Evolutionary conservation across 2,797 vertebrate genomes (phyloP).

Genomic region (Enteromius unitaeniatus): DNA sequence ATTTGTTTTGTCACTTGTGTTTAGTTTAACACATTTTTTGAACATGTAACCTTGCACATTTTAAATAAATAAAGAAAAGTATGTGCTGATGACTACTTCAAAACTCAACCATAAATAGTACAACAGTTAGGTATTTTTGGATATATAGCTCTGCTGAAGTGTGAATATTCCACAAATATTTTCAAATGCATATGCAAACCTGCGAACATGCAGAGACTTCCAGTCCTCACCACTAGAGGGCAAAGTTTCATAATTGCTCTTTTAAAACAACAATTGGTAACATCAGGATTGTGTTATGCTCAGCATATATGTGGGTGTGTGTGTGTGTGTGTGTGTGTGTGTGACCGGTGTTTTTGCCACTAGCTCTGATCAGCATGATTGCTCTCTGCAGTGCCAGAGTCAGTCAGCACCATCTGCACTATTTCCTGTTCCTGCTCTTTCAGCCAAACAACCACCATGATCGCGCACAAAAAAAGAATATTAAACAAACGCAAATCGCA

Average conservation of each 20-base stretch:
- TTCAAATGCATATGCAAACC: neutral
- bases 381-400: conserved; percentile 53
- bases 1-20: neutral
- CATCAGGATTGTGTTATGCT: conserved; percentile 16
- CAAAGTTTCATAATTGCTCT: conserved; percentile 28
- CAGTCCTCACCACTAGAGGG: conserved; percentile 34
- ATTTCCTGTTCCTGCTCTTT: conserved; percentile 50
- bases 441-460: conserved; percentile 35
- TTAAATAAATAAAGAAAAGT: too few relatives aligned
- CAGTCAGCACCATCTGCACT: conserved; percentile 63
- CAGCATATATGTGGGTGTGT: conserved; percentile 10
- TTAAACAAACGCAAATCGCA: conserved; percentile 37
- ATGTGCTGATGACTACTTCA: neutral
- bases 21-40: neutral
- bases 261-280: conserved; percentile 19
- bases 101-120: neutral
- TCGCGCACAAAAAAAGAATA: conserved; percentile 6
- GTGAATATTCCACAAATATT: neutral
- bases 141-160: neutral
- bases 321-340: conserved; percentile 10
- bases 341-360: conserved; percentile 47
- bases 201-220: neutral
- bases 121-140: neutral
- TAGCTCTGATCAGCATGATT: conserved; percentile 60
- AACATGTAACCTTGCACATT: neutral